Evolutionary conservation across 2,888 invertebrate species (phyloP).

Genomic region (Caenorhabditis macrosperma): DNA sequence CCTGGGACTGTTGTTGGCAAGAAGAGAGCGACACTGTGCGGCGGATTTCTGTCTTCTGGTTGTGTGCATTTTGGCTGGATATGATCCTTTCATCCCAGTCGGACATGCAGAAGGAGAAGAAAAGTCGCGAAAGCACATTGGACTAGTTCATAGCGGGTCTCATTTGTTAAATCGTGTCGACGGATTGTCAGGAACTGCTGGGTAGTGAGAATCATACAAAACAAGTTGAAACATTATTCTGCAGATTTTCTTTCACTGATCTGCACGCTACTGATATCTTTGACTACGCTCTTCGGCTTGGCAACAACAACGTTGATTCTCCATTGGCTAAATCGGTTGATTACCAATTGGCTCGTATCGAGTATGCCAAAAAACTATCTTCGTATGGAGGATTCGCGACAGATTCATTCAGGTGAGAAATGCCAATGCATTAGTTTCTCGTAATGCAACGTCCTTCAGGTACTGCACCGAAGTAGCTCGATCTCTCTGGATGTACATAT

Average conservation of each 20-base stretch:
- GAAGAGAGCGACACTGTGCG: slow-evolving; percentile 89
- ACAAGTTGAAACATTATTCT: too few species aligned
- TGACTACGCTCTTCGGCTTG: slow-evolving; percentile 73
- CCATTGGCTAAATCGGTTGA: slow-evolving; percentile 65
- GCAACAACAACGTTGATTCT: slow-evolving; percentile 50
- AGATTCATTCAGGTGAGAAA: slow-evolving; percentile 62
- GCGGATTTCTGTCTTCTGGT: slow-evolving; percentile 97
- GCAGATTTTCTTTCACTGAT: slow-evolving; percentile 71
- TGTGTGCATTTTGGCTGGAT: slow-evolving; percentile 82
- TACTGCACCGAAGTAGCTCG: slow-evolving; percentile 67
- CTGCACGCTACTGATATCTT: slow-evolving; percentile 79
- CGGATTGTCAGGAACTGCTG: slow-evolving; percentile 41
- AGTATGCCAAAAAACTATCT: slow-evolving; percentile 74
- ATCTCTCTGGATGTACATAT: slow-evolving; percentile 60
- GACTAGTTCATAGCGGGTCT: slow-evolving; percentile 53
- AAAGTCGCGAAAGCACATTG: slow-evolving; percentile 48
- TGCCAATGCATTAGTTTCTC: not conserved
- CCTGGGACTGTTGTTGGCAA: slow-evolving; percentile 63
- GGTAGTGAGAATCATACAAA: not conserved
- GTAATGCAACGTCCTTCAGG: slow-evolving; percentile 6
- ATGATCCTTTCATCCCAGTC: slow-evolving; percentile 53
- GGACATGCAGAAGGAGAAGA: slow-evolving; percentile 52
- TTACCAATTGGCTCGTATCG: slow-evolving; percentile 68
- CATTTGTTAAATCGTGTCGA: slow-evolving; percentile 45
- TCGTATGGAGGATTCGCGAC: slow-evolving; percentile 74